Evolutionary conservation across 1,140 invertebrate genomes (phyloP), one percentile per base, ranked within the genome.

Genomic region (Drosophila serrata): DNA sequence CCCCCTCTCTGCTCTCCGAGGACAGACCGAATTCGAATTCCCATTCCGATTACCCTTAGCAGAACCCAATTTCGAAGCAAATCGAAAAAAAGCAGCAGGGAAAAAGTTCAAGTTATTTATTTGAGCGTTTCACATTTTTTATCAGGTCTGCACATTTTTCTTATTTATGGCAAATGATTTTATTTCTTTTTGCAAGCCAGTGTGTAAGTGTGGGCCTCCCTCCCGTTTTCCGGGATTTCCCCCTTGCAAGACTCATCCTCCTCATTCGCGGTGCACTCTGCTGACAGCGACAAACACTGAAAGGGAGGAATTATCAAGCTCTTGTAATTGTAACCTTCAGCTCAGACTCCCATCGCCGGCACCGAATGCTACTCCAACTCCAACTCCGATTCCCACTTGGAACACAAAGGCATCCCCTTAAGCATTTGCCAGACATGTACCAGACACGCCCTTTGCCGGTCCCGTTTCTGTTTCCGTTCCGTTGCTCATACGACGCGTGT

Each of bases 151-250:
- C 80, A 65, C 81, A 87, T 87, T 88, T 88, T 59, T 90, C 80
- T 87, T 87, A 88, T 87, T 87, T 87, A 87, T 87, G 77, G 85
- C 76, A 87, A 88, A 87, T 87, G 72, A 88, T 82, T 87, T 80
- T 79, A 79, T 75, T 80, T 80, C 60, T 72, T 67, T 72, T 67
- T 72, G 48, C 65, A 6, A 56, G 35, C 67, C 43, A 73, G 51
- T n/a, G n/a, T 37, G 33, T 37, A 37, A 40, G 69, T 43, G 43
- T 73, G 72, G 8, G 33, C 42, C 22, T 37, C 17, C 19, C 43
- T 42, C 45, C 35, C 39, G 9, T 19, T 45, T 49, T n/a, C n/a
- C 48, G 48, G 24, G 27, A 45, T 17, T n/a, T n/a, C 43, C 55
- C 61, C 17, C 37, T 3, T 29, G 0, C 15, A 29, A 4, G 0